These are phyloP conservation scores for Diaprepes abbreviatus DNA, from an alignment of 2,888 invertebrate species.

Conservation along the genomic window DNA sequence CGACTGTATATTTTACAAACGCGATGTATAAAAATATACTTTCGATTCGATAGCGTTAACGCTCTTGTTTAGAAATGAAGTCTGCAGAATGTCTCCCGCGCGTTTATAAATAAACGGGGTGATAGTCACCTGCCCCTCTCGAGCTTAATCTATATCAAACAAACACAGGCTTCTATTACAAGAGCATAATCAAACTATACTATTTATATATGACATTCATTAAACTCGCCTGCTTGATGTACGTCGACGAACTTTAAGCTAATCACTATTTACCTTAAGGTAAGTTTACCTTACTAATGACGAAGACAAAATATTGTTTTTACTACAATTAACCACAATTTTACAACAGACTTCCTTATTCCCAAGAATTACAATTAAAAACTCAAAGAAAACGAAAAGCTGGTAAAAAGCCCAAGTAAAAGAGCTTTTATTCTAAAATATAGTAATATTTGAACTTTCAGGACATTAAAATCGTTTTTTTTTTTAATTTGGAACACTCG, in stretches of 20 bases:
- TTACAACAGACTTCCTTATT: constrained; percentile 8
- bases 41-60: constrained; percentile 58
- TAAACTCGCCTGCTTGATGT: constrained; percentile 53
- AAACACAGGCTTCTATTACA: constrained; percentile 58
- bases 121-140: constrained; percentile 64
- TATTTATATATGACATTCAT: constrained; percentile 60
- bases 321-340: constrained; percentile 26
- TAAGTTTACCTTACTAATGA: constrained; percentile 37
- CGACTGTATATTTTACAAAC: constrained; percentile 62
- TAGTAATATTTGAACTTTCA: too few relatives aligned
- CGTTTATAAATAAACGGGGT: constrained; percentile 65
- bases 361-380: neutral
- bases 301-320: constrained; percentile 55
- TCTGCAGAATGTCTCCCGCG: constrained; percentile 65
- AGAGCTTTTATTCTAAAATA: too few relatives aligned
- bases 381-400: too few relatives aligned
- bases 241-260: constrained; percentile 39
- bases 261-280: constrained; percentile 55
- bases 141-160: constrained; percentile 61
- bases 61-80: constrained; percentile 63
- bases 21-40: constrained; percentile 64
- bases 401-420: too few relatives aligned
- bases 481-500: too few relatives aligned
- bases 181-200: constrained; percentile 51
- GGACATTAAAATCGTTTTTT: too few relatives aligned